Percentiles rank a stretch among this genome's conserved stretches.
These are phyloP conservation scores for Heliopora coerulea DNA, from an alignment of 92 coral and sea anemone genomes.

Conservation along the genomic window DNA sequence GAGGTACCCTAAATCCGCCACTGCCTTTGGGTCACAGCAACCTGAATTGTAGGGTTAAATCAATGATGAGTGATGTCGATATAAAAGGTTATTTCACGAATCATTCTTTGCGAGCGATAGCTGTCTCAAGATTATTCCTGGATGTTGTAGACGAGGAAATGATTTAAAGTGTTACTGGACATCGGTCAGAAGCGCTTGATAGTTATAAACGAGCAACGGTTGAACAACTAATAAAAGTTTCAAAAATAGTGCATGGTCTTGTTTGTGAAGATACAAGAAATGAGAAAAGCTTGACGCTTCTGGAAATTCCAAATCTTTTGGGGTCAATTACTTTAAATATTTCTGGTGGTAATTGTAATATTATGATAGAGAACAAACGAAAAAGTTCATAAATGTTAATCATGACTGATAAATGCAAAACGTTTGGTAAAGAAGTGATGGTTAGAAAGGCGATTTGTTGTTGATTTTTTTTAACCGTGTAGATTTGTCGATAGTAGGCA, in stretches of 20 bases:
- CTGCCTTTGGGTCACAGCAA: no score
- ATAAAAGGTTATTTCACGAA: background rate
- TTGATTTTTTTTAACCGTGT: no score
- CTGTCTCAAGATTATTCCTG: background rate
- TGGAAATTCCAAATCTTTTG: background rate
- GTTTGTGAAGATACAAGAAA: background rate
- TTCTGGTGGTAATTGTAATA: background rate
- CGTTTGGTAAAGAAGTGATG: no score
- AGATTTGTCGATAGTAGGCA: no score
- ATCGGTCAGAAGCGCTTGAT: slow-evolving; percentile 40
- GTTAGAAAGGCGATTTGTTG: no score
- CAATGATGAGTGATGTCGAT: background rate
- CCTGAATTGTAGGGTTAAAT: no score
- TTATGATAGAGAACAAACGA: background rate
- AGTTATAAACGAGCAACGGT: slow-evolving; percentile 39
- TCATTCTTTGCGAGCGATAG: background rate
- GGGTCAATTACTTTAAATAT: background rate
- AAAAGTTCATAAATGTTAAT: no score
- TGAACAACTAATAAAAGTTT: slow-evolving; percentile 8
- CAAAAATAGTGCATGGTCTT: slow-evolving; percentile 22
- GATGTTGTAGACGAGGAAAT: no score
- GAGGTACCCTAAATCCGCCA: no score
- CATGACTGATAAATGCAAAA: no score
- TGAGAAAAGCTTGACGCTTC: background rate
- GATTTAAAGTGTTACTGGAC: slow-evolving; percentile 36